Conservation (phyloP, 2,797 vertebrate genomes). For the Leptodactylus fallax region DNA sequence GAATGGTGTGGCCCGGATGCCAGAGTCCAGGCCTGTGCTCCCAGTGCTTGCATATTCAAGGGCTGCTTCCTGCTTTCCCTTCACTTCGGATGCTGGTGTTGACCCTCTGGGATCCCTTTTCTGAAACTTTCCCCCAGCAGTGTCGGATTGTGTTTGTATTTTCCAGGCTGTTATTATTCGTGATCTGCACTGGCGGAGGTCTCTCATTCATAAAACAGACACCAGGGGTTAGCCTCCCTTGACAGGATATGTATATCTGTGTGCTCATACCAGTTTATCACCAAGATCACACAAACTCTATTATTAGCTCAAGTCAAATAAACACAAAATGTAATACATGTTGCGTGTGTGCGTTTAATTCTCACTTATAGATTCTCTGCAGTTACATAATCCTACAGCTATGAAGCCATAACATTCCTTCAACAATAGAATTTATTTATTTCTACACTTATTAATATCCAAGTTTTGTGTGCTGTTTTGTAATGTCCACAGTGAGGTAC, state of each 20-base stretch:
- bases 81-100: conserved; percentile 60
- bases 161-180: conserved; percentile 63
- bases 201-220: conserved; percentile 64
- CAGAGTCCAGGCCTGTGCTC: conserved; percentile 57
- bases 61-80: conserved; percentile 64
- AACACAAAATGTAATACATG: conserved; percentile 40
- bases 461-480: background rate
- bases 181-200: conserved; percentile 63
- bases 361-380: background rate
- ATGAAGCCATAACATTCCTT: conserved; percentile 12
- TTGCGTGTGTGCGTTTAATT: conserved; percentile 33
- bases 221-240: conserved; percentile 56
- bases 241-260: conserved; percentile 61
- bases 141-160: conserved; percentile 64
- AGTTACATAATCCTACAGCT: conserved; percentile 8
- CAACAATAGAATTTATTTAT: background rate
- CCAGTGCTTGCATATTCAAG: conserved; percentile 63
- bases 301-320: conserved; percentile 62
- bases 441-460: background rate
- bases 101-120: conserved; percentile 61
- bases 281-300: conserved; percentile 57
- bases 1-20: conserved; percentile 48
- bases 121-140: conserved; percentile 62
- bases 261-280: conserved; percentile 60
- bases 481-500: background rate